phyloP scores from a whole-genome alignment of 2,113 vertebrate genomes.

The Theristicus caerulescens region DNA sequence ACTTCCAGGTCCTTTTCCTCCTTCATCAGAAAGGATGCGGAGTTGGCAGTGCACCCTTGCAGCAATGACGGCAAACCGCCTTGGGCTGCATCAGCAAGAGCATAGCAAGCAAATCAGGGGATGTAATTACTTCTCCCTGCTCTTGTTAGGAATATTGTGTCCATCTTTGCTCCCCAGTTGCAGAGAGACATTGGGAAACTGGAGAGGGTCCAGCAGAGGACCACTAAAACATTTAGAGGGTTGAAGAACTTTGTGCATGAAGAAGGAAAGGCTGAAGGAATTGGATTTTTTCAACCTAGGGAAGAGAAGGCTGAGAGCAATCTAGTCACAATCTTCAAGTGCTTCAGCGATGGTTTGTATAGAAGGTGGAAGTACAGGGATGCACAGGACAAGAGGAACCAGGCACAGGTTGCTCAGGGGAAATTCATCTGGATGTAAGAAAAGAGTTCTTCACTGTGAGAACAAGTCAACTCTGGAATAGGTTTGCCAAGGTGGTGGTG shows the following conservation, averaged over 20 bases:
- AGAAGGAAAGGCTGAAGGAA: not conserved
- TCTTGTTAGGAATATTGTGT: not conserved
- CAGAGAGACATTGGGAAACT: not conserved
- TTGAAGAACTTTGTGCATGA: not conserved
- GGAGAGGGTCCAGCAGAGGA: not conserved
- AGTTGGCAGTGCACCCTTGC: not conserved
- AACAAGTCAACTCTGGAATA: not conserved
- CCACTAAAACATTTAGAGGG: not conserved
- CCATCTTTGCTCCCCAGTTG: not conserved
- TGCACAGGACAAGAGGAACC: not conserved
- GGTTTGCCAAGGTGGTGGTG: not conserved
- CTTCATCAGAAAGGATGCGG: not conserved
- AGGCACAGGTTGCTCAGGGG: not conserved
- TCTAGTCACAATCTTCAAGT: not conserved
- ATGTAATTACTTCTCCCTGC: not conserved
- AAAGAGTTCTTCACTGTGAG: not conserved
- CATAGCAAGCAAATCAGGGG: not conserved
- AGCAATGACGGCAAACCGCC: not conserved
- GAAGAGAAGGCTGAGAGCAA: not conserved
- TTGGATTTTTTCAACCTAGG: not conserved
- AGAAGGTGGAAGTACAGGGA: not conserved
- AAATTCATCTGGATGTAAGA: not conserved
- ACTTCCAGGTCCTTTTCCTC: not conserved
- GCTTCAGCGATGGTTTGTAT: rapidly evolving
- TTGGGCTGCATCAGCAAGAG: not conserved